A percentile compares a stretch with the other conserved stretches of the same genome.
Evolutionary conservation across 2,797 vertebrate species (phyloP).

Genomic region (Microctenopoma steveboyesi): DNA sequence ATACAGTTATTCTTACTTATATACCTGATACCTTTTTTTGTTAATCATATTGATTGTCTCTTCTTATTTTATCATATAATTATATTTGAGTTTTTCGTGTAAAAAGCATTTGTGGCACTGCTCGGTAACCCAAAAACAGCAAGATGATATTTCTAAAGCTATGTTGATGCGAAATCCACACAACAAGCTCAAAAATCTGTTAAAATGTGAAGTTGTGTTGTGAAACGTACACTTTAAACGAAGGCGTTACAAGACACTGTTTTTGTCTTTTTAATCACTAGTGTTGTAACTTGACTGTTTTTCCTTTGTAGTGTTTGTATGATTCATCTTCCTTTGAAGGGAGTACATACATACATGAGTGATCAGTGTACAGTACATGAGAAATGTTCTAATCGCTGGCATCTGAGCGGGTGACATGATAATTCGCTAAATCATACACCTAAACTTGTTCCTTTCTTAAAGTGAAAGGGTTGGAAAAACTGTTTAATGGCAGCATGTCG

Average conservation of each 20-base stretch:
- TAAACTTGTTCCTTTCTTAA: not conserved
- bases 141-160: not conserved
- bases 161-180: constrained; percentile 1
- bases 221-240: constrained; percentile 5
- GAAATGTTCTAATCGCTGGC: constrained; percentile 24
- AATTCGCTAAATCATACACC: constrained; percentile 14
- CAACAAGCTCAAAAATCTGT: not conserved
- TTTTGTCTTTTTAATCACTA: constrained; percentile 22
- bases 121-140: not conserved
- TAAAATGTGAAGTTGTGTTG: constrained; percentile 8
- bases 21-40: constrained; percentile 22
- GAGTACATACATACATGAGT: constrained; percentile 56
- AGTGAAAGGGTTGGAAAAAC: not conserved
- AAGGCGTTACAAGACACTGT: constrained; percentile 5
- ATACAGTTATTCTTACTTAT: not conserved
- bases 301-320: constrained; percentile 58
- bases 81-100: not conserved
- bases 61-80: too few relatives aligned
- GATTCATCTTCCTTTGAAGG: constrained; percentile 37
- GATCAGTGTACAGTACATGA: constrained; percentile 51
- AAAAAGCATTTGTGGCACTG: constrained; percentile 3
- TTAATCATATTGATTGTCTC: constrained; percentile 1
- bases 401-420: constrained; percentile 14
- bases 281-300: constrained; percentile 50
- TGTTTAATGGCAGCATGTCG: constrained; percentile 13